Conservation (phyloP, 2,888 invertebrate genomes). For the Buathra laborator region DNA sequence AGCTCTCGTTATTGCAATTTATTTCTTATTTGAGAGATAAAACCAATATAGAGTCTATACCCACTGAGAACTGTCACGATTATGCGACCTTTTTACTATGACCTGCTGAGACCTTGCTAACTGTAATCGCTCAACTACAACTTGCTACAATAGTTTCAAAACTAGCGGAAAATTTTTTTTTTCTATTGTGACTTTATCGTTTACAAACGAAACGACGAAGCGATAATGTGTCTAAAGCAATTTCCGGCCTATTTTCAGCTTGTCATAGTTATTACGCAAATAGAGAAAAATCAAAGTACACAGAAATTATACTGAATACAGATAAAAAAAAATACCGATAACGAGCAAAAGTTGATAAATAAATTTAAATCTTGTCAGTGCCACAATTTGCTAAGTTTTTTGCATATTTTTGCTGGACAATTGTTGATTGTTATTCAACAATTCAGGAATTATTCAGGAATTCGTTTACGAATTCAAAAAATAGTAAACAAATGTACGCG, state of each 20-base stretch:
- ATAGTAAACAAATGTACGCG: no score
- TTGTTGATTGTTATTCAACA: no score
- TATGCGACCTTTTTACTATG: conserved; percentile 26
- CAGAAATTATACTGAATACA: no score
- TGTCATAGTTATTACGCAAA: not conserved
- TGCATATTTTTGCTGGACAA: no score
- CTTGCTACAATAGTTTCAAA: conserved; percentile 14
- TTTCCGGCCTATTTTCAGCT: conserved; percentile 43
- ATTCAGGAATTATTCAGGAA: no score
- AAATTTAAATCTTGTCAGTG: no score
- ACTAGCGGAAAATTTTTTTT: conserved; percentile 25
- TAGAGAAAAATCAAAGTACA: conserved; percentile 8
- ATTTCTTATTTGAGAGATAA: conserved; percentile 33
- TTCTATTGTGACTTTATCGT: conserved; percentile 42
- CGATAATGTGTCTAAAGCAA: conserved; percentile 52
- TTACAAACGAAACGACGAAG: conserved; percentile 15
- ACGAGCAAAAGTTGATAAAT: no score
- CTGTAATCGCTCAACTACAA: conserved; percentile 7
- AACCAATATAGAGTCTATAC: not conserved
- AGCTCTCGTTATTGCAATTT: conserved; percentile 22
- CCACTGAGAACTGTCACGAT: conserved; percentile 29
- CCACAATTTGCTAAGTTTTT: no score
- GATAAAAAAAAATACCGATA: no score
- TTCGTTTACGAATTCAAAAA: no score
- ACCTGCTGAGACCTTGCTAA: not conserved